Evolutionary conservation across 2,888 invertebrate species (phyloP).

Genomic region (Entomobrya multifasciata): DNA sequence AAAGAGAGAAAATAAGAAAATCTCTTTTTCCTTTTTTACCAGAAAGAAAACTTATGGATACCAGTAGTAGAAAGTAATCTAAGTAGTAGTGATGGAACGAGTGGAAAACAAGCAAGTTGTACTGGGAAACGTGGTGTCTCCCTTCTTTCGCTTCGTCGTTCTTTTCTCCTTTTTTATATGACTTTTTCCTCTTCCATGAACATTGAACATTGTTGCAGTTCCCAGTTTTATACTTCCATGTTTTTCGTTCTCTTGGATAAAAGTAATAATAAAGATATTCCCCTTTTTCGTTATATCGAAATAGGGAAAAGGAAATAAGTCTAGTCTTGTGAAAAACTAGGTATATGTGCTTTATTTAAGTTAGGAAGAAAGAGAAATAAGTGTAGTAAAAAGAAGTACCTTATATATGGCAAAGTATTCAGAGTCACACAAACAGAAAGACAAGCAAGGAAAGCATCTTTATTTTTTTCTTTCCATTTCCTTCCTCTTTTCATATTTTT

Average conservation of each 20-base stretch:
- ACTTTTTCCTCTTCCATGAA: slow-evolving; percentile 31
- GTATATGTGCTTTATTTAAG: neutral
- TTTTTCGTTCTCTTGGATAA: neutral
- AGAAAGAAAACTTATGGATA: slow-evolving; percentile 53
- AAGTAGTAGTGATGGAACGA: neutral
- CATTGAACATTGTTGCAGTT: slow-evolving; percentile 36
- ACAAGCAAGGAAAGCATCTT: slow-evolving; percentile 37
- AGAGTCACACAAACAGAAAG: neutral
- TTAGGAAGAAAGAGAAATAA: neutral
- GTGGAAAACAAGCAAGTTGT: neutral
- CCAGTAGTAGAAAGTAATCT: neutral
- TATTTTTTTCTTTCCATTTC: slow-evolving; percentile 33
- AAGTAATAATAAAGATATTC: too few species aligned
- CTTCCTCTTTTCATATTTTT: slow-evolving; percentile 32
- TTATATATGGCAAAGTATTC: slow-evolving; percentile 14
- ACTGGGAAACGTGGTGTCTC: neutral
- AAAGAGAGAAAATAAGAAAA: slow-evolving; percentile 53
- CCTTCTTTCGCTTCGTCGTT: slow-evolving; percentile 2
- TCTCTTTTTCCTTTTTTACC: slow-evolving; percentile 55
- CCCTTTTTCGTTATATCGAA: too few species aligned
- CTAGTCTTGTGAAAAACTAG: neutral
- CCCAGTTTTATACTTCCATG: slow-evolving; percentile 4
- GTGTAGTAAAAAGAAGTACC: slow-evolving; percentile 9
- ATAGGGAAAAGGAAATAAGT: neutral
- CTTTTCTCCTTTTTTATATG: neutral